Evolutionary conservation across 2,797 vertebrate genomes (phyloP).

Genomic region (Acanthiza pusilla): DNA sequence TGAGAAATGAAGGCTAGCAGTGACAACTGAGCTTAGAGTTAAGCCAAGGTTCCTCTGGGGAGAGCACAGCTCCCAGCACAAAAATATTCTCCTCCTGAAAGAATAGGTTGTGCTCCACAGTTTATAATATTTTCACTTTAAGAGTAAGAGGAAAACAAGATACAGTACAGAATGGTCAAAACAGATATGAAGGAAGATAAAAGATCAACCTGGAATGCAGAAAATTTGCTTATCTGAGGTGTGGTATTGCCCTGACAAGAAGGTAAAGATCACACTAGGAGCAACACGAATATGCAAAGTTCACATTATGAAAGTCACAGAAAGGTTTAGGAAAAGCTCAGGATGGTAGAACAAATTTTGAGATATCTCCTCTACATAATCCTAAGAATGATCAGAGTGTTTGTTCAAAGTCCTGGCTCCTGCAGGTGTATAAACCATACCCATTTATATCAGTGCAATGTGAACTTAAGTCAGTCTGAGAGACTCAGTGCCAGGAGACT

Average conservation of each 20-base stretch:
- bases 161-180: background rate
- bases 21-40: background rate
- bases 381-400: background rate
- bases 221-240: background rate
- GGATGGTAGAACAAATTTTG: background rate
- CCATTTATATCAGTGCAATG: background rate
- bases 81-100: background rate
- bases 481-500: background rate
- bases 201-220: background rate
- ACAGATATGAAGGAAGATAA: background rate
- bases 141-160: background rate
- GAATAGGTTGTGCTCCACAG: background rate
- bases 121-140: background rate
- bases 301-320: background rate
- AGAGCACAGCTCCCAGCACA: background rate
- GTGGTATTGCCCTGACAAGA: background rate
- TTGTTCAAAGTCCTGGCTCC: background rate
- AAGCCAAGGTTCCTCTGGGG: background rate
- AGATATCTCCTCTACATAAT: background rate
- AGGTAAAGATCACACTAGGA: background rate
- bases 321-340: background rate
- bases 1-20: conserved; percentile 35
- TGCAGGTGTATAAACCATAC: background rate
- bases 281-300: background rate
- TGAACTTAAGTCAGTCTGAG: background rate